These are phyloP conservation scores for Lepidothrix coronata DNA, from an alignment of 2,113 vertebrate species.

Conservation along the genomic window DNA sequence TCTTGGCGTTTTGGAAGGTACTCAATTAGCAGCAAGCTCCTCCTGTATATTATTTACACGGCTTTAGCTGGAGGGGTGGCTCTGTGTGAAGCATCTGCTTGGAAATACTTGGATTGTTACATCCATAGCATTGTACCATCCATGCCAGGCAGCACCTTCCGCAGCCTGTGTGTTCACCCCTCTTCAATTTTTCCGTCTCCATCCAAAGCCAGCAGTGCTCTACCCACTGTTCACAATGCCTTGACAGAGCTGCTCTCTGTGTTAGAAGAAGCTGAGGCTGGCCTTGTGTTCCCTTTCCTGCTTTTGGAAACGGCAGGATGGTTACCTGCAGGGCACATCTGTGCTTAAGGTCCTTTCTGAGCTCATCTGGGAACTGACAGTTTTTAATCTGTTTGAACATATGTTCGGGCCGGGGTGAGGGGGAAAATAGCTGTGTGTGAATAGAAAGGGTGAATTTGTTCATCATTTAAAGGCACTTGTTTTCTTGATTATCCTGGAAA, in stretches of 20 bases:
- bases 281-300: not conserved
- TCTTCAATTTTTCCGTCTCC: fast-evolving
- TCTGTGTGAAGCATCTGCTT: not conserved
- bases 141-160: not conserved
- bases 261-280: not conserved
- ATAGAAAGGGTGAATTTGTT: not conserved
- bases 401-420: fast-evolving
- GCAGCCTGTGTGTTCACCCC: fast-evolving
- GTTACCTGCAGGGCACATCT: not conserved
- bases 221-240: fast-evolving
- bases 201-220: fast-evolving
- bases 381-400: not conserved
- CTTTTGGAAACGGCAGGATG: fast-evolving
- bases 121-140: not conserved
- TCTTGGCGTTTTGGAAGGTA: not conserved
- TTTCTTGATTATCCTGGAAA: not conserved
- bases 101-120: not conserved
- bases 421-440: not conserved
- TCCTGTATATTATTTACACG: not conserved
- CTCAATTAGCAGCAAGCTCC: not conserved
- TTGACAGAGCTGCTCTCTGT: fast-evolving
- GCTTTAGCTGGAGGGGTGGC: not conserved
- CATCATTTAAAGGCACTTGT: not conserved
- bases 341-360: not conserved
- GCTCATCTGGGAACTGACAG: fast-evolving